Evolutionary conservation across 2,888 invertebrate genomes (phyloP).

Genomic region (Ochropacha duplaris): DNA sequence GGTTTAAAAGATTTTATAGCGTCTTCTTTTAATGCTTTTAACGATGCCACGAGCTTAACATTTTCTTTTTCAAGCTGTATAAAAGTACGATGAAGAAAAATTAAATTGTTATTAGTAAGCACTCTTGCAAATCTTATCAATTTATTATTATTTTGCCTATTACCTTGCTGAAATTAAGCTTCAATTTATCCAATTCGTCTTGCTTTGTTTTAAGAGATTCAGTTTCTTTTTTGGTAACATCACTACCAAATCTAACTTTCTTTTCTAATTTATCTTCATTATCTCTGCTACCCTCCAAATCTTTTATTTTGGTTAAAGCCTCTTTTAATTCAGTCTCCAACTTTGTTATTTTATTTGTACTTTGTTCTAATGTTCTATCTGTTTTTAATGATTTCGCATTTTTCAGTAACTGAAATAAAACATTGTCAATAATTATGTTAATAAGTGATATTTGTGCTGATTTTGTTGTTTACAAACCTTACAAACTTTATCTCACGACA

Average conservation of each 20-base stretch:
- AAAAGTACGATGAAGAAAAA: not conserved
- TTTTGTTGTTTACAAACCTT: too few relatives aligned
- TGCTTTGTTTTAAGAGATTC: conserved; percentile 71
- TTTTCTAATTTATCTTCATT: conserved; percentile 79
- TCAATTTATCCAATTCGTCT: conserved; percentile 81
- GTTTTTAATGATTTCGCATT: conserved; percentile 78
- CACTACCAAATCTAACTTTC: conserved; percentile 74
- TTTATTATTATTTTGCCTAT: not conserved
- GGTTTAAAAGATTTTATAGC: conserved; percentile 86
- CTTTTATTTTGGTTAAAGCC: conserved; percentile 82
- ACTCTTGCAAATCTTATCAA: conserved; percentile 3
- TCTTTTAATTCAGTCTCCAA: conserved; percentile 85
- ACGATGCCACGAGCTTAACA: conserved; percentile 84
- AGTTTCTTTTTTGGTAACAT: conserved; percentile 66
- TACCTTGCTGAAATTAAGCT: conserved; percentile 77
- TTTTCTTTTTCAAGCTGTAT: conserved; percentile 85
- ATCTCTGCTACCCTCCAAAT: conserved; percentile 70
- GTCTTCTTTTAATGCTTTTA: conserved; percentile 86
- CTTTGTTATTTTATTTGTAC: conserved; percentile 83
- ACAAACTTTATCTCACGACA: too few relatives aligned
- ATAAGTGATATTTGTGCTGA: too few relatives aligned
- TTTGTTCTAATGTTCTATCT: conserved; percentile 82
- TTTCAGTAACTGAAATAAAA: conserved; percentile 72
- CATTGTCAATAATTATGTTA: not conserved
- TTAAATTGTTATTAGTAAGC: conserved; percentile 8